Conservation (phyloP, 2,888 invertebrate genomes). For the Aphrophora alni region DNA sequence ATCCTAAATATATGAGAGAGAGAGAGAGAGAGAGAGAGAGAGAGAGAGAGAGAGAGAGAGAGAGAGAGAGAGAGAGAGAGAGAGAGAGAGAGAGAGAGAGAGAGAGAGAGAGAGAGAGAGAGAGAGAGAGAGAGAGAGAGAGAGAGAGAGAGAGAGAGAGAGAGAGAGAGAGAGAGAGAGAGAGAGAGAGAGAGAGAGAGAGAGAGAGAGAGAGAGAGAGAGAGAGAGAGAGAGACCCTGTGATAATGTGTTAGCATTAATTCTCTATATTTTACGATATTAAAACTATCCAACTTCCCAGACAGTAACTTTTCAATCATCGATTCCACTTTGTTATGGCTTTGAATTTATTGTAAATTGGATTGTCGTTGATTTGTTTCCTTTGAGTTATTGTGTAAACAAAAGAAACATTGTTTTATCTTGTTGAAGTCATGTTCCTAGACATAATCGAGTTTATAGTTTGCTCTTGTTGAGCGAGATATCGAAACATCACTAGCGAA, state of each 20-base stretch:
- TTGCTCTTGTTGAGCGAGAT: background rate
- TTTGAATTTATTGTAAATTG: no score
- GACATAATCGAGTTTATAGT: background rate
- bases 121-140: conserved; percentile 9
- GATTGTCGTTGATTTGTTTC: background rate
- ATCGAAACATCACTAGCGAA: background rate
- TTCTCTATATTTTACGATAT: no score
- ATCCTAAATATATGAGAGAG: no score
- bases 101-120: conserved; percentile 9
- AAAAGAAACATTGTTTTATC: background rate
- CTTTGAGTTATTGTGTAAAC: background rate
- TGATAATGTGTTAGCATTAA: no score
- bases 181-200: conserved; percentile 9
- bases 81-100: background rate
- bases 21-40: no score
- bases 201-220: conserved; percentile 7
- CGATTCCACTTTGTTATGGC: no score
- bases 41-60: background rate
- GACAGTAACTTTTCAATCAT: no score
- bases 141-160: conserved; percentile 7
- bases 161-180: conserved; percentile 11
- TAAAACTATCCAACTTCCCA: no score
- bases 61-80: no score
- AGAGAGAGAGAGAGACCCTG: background rate
- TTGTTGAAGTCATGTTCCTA: background rate